Conservation (phyloP, 2,113 vertebrate species). For the Vidua chalybeata region DNA sequence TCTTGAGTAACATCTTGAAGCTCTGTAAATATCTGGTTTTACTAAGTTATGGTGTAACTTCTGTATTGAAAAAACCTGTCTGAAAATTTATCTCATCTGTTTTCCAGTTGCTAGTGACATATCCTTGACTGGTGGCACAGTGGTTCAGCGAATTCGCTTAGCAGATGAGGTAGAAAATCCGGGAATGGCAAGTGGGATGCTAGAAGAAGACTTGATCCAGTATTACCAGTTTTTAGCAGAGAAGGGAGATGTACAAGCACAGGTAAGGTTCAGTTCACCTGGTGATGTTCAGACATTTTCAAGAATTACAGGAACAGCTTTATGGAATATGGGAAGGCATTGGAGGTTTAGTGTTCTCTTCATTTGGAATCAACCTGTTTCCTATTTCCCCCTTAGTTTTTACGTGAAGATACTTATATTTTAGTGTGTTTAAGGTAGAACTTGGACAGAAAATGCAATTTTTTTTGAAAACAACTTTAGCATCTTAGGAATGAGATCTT, state of each 20-base stretch:
- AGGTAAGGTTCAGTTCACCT: slow-evolving; percentile 75
- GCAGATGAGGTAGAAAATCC: slow-evolving; percentile 95
- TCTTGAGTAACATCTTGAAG: neutral
- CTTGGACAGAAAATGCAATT: neutral
- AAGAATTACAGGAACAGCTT: neutral
- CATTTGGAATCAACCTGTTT: neutral
- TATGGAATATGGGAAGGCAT: fast-evolving
- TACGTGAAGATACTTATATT: neutral
- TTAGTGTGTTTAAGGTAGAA: neutral
- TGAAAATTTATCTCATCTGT: neutral
- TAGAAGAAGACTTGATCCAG: slow-evolving; percentile 98
- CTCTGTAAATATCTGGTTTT: neutral
- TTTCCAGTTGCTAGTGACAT: slow-evolving; percentile 92
- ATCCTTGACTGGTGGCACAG: slow-evolving; percentile 92
- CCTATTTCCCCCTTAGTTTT: neutral
- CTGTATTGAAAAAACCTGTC: neutral
- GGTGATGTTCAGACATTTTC: neutral
- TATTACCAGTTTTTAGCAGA: slow-evolving; percentile 98
- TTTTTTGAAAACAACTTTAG: neutral
- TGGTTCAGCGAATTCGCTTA: slow-evolving; percentile 93
- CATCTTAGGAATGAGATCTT: neutral
- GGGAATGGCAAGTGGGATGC: slow-evolving; percentile 93
- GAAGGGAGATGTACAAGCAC: slow-evolving; percentile 98
- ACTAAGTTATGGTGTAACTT: neutral
- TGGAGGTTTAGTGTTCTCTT: neutral